These are phyloP conservation scores for Oscheius sp. DNA, from an alignment of 2,888 invertebrate species.

Conservation along the genomic window DNA sequence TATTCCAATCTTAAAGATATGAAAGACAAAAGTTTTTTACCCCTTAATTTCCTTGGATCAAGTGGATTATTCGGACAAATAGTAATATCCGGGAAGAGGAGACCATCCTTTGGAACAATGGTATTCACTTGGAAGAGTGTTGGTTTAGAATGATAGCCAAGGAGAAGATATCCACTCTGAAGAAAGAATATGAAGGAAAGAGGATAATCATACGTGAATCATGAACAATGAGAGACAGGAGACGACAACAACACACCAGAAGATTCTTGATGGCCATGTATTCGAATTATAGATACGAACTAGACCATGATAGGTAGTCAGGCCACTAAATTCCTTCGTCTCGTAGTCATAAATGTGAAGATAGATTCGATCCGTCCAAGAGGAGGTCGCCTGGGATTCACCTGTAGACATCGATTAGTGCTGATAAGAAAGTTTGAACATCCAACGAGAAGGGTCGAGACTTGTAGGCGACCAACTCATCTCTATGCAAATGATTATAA, in stretches of 20 bases:
- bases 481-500: background rate
- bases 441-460: no score
- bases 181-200: background rate
- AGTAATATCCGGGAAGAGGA: conserved; percentile 55
- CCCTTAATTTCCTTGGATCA: conserved; percentile 18
- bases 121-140: conserved; percentile 58
- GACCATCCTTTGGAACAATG: conserved; percentile 47
- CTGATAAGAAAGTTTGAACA: conserved; percentile 25
- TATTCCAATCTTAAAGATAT: conserved; percentile 37
- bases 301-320: conserved; percentile 62
- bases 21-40: background rate
- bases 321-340: conserved; percentile 56
- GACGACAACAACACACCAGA: conserved; percentile 59
- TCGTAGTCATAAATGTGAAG: conserved; percentile 58
- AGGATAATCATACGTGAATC: conserved; percentile 49
- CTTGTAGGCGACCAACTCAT: no score
- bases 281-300: conserved; percentile 61
- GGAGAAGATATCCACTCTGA: conserved; percentile 56
- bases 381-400: conserved; percentile 13
- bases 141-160: conserved; percentile 58
- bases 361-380: conserved; percentile 44
- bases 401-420: conserved; percentile 18
- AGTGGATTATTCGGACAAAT: conserved; percentile 41
- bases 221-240: conserved; percentile 57
- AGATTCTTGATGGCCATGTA: conserved; percentile 59